Evolutionary conservation across 2,113 vertebrate species (phyloP), one percentile per base, ranked within the genome.

Genomic region (Pardalotus punctatus): DNA sequence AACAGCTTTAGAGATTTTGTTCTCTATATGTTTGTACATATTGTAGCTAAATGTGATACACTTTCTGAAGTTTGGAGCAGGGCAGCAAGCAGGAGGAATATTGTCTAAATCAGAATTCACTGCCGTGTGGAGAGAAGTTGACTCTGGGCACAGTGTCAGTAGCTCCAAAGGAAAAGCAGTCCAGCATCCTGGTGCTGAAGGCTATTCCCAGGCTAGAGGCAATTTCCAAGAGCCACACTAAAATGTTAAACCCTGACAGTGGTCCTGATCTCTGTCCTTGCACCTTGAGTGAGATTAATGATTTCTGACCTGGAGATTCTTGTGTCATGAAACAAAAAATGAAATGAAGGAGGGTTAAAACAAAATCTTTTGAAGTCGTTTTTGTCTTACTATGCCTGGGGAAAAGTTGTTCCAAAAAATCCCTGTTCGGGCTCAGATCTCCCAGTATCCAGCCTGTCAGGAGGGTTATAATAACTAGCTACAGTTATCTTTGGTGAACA

Each of bases 281-380:
- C 18, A 57, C 2, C 24, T 62, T 0, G 0, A 9, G 16, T 36
- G 22, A 43, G 6, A 20, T n/a, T 77, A 48, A 38, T 0, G 4
- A 57, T 42, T 89, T 81, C 50, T 81, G 31, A 57, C n/a, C 31
- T n/a, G 42, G 16, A 2, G 1, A 29, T 73, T 76, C 53, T 64
- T 64, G 16, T 51, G 81, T 85, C 33, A 24, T 47, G 9, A 74
- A 87, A 42, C 21, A 54, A 82, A 87, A 66, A 90, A 40, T 16
- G 13, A 76, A 90, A 51, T 9, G 11, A 58, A 61, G 36, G 43
- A 67, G 5, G 6, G 6, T n/a, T 29, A 60, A 76, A 90, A 18
- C 8, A 74, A 74, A 33, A 61, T 53, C 11, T 78, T 20, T 16
- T 81, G 10, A 66, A 79, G 21, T 42, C 54, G 15, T 4, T n/a